Base-by-base conservation (phyloP, 2,113 vertebrate species). In the Chionomys nivalis region DNA sequence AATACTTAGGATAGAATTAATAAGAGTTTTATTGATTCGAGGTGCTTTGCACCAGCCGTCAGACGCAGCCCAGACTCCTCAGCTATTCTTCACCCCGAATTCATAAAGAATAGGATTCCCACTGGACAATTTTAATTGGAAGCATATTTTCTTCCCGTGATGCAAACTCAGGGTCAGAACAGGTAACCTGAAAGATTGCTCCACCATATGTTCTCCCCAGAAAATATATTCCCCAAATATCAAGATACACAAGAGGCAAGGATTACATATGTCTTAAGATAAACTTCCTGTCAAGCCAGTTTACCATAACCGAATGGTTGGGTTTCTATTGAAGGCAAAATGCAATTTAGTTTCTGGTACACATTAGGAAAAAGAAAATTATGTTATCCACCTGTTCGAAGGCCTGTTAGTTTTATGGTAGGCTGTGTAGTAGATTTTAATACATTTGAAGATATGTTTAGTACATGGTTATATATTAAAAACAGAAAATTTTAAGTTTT, bases 1-100 rank as follows among this genome's bases (percentile, higher is more conserved):
- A 94, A 78, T 55, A 87, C 77, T 96, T 95, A 92, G 91, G 87
- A 89, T 93, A 87, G 92, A 97, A 97, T 97, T 96, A 97, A 97
- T 97, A 96, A 87, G 90, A 89, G 76, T 96, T 97, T 98, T 98
- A 97, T 97, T 97, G 97, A 96, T 96, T 97, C 94, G 97, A 97
- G 97, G 95, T 97, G 95, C 97, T 91, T 96, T 95, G 86, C 89
- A 47, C 94, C 97, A 97, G 97, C 94, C 97, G 94, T 97, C 97
- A 97, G 95, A 97, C 94, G 92, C 47, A 95, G 90, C 93, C 77
- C 95, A 97, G 97, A 96, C 96, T 96, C 81, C 68, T 78, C 92
- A 78, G 97, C 95, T 94, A 87, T 96, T 96, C 95, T 94, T 96
- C 93, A 95, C 96, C 96, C 96, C 55, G 86, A 94, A 92, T 97